Evolutionary conservation across 2,797 vertebrate species (phyloP).

Genomic region (Rallus crepitans): DNA sequence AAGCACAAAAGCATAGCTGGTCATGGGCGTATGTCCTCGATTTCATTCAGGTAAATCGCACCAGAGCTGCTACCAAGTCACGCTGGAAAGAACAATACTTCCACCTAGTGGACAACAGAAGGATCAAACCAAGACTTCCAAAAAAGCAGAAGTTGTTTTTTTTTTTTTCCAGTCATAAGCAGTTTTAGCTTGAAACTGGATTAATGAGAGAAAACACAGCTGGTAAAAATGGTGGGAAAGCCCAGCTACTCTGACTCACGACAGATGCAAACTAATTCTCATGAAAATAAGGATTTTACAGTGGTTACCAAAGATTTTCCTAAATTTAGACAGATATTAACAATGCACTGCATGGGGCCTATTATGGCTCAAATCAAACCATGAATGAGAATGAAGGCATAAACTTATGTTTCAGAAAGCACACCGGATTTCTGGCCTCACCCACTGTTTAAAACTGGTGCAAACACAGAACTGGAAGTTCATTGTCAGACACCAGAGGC

Average conservation of each 20-base stretch:
- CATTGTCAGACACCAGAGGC: slow-evolving; percentile 8
- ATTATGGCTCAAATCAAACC: background rate
- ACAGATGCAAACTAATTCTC: slow-evolving; percentile 57
- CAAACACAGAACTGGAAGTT: slow-evolving; percentile 39
- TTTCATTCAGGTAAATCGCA: slow-evolving; percentile 41
- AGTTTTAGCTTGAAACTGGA: slow-evolving; percentile 65
- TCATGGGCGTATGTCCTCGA: background rate
- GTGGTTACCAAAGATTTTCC: slow-evolving; percentile 50
- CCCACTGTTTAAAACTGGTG: slow-evolving; percentile 24
- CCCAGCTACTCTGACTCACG: slow-evolving; percentile 30
- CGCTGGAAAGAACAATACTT: slow-evolving; percentile 60
- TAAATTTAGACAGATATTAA: slow-evolving; percentile 56
- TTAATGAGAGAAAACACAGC: slow-evolving; percentile 62
- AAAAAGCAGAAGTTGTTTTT: background rate
- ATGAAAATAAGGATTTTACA: slow-evolving; percentile 60
- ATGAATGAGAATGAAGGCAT: slow-evolving; percentile 32
- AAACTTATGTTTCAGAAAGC: slow-evolving; percentile 11
- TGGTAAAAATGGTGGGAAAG: slow-evolving; percentile 64
- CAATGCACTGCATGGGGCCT: slow-evolving; percentile 29
- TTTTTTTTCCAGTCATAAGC: slow-evolving; percentile 36
- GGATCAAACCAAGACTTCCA: background rate
- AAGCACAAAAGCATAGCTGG: background rate
- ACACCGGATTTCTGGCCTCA: slow-evolving; percentile 4
- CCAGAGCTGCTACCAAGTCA: background rate
- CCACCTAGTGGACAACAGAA: slow-evolving; percentile 61